Percentiles rank a stretch among this genome's conserved stretches.
phyloP scores from a whole-genome alignment of 2,797 vertebrate genomes.

The Austrolebias charrua region DNA sequence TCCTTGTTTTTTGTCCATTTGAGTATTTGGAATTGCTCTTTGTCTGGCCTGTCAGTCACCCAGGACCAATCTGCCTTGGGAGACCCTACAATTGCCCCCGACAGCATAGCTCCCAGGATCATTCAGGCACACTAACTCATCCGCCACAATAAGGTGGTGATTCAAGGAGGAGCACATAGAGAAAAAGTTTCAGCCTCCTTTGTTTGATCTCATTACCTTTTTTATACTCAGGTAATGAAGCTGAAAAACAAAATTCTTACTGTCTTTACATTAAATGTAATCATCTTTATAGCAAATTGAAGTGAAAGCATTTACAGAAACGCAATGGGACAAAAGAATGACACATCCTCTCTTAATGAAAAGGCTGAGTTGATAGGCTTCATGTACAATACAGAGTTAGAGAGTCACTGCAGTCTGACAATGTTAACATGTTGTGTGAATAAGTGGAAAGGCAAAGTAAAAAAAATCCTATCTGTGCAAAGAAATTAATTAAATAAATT shows the following conservation, averaged over 20 bases:
- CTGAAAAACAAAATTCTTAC: conserved; percentile 16
- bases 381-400: conserved; percentile 27
- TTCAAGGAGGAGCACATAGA: conserved; percentile 6
- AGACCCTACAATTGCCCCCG: too few species aligned
- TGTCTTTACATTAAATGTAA: conserved; percentile 34
- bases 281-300: conserved; percentile 34
- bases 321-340: conserved; percentile 48
- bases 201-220: conserved; percentile 4
- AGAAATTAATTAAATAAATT: conserved; percentile 19
- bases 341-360: conserved; percentile 52
- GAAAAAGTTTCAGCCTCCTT: neutral
- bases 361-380: conserved; percentile 48
- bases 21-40: too few species aligned
- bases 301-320: conserved; percentile 44
- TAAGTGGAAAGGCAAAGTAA: conserved; percentile 9
- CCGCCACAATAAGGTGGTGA: too few species aligned
- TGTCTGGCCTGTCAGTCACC: too few species aligned
- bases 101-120: too few species aligned
- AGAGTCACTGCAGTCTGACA: conserved; percentile 13
- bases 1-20: too few species aligned
- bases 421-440: conserved; percentile 6
- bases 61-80: too few species aligned
- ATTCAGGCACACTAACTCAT: too few species aligned
- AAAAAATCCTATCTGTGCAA: conserved; percentile 18
- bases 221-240: conserved; percentile 33